phyloP scores from a whole-genome alignment of 2,113 vertebrate genomes.

The Irena cyanogastra region DNA sequence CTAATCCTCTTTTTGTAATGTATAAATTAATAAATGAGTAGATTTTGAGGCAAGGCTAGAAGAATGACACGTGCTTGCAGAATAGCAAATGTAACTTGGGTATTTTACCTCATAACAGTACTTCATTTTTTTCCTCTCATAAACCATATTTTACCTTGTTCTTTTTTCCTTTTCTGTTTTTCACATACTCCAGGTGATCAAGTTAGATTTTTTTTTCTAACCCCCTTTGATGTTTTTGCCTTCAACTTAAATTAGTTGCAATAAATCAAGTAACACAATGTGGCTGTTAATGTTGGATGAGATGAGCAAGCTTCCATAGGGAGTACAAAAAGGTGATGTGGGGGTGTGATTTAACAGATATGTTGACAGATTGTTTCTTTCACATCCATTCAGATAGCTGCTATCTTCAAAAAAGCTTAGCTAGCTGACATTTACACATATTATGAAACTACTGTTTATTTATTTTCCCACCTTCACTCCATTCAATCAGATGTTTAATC shows the following conservation, averaged over 20 bases:
- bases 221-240: not conserved
- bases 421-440: not conserved
- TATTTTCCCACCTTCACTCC: not conserved
- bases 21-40: not conserved
- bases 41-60: not conserved
- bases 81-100: not conserved
- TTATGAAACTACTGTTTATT: not conserved
- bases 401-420: conserved; percentile 15
- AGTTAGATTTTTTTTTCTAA: conserved; percentile 9
- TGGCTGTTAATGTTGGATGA: conserved; percentile 52
- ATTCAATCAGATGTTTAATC: conserved; percentile 18
- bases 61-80: not conserved
- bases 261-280: conserved; percentile 45
- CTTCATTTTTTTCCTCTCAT: not conserved
- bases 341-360: not conserved
- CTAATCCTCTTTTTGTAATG: not conserved
- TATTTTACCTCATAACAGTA: not conserved
- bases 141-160: conserved; percentile 9
- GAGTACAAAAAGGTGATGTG: conserved; percentile 28
- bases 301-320: conserved; percentile 49
- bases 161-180: conserved; percentile 6
- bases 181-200: not conserved
- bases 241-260: conserved; percentile 28
- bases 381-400: conserved; percentile 31
- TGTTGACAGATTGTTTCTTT: not conserved